These are phyloP conservation scores for Rhizomys pruinosus DNA, from an alignment of 2,113 vertebrate species.

Conservation along the genomic window DNA sequence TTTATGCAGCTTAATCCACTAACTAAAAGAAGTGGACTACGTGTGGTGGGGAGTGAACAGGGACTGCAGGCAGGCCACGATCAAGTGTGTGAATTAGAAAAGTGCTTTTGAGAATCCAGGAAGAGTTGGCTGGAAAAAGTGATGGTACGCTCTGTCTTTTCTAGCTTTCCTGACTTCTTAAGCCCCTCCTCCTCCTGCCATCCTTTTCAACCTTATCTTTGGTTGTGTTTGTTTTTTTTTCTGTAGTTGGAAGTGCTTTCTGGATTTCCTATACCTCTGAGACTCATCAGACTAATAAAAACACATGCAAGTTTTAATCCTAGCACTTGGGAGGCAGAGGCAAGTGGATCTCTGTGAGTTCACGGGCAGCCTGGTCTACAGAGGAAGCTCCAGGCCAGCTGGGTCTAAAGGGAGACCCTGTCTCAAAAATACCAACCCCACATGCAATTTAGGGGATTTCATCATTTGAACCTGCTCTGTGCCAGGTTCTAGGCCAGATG, in stretches of 20 bases:
- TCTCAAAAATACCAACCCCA: no score
- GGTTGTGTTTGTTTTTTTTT: background rate
- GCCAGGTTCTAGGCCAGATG: background rate
- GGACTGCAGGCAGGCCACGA: background rate
- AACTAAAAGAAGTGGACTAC: background rate
- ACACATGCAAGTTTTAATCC: background rate
- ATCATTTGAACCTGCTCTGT: background rate
- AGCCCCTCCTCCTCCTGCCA: background rate
- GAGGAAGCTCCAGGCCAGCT: no score
- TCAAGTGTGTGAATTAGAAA: background rate
- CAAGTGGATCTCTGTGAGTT: no score
- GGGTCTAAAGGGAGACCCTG: no score
- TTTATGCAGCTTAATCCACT: background rate
- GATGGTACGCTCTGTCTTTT: background rate
- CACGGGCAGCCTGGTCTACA: no score
- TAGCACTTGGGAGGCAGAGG: no score
- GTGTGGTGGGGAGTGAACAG: background rate
- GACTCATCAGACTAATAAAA: background rate
- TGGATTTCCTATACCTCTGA: background rate
- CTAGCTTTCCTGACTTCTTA: background rate
- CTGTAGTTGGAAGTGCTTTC: background rate
- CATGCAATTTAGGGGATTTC: background rate
- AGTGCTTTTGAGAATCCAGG: no score
- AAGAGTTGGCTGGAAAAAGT: background rate
- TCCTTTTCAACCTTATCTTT: background rate